phyloP scores from a whole-genome alignment of 53 echinoderm and acorn worm species.

The Paelopatides confundens region DNA sequence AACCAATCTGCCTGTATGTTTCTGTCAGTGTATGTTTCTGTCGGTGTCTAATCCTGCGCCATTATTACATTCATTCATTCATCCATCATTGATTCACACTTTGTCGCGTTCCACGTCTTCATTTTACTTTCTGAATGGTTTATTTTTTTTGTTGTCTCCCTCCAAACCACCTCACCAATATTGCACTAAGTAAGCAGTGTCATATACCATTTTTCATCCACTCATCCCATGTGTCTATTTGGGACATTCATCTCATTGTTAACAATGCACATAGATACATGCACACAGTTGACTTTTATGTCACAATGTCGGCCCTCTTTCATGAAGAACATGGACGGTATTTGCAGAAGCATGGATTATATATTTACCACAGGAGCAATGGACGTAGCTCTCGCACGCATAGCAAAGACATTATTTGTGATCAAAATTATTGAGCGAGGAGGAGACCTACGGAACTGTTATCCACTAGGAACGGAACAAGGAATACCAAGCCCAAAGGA shows the following conservation, averaged over 20 bases:
- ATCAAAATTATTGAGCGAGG: not conserved
- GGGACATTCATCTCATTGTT: not conserved
- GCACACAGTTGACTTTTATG: not conserved
- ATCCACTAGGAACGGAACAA: not conserved
- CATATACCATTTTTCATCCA: not conserved
- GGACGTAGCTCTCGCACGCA: too few relatives aligned
- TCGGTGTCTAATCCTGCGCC: not conserved
- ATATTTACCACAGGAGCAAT: too few relatives aligned
- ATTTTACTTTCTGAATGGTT: not conserved
- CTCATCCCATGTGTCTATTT: not conserved
- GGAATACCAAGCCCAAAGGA: not conserved
- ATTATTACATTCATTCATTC: constrained; percentile 1
- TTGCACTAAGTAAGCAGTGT: not conserved
- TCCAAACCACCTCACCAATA: not conserved
- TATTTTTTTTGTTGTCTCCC: not conserved
- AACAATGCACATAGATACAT: not conserved
- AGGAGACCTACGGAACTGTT: not conserved
- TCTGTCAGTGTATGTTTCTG: constrained; percentile 22
- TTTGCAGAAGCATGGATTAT: too few relatives aligned
- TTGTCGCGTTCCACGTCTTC: not conserved
- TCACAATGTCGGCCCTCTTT: too few relatives aligned
- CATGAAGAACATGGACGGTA: too few relatives aligned
- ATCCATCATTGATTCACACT: constrained; percentile 23
- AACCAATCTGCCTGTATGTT: constrained; percentile 51
- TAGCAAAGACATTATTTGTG: too few relatives aligned